These are phyloP conservation scores for Coronaproctus castanopsis DNA, from an alignment of 2,888 invertebrate genomes.

Conservation along the genomic window DNA sequence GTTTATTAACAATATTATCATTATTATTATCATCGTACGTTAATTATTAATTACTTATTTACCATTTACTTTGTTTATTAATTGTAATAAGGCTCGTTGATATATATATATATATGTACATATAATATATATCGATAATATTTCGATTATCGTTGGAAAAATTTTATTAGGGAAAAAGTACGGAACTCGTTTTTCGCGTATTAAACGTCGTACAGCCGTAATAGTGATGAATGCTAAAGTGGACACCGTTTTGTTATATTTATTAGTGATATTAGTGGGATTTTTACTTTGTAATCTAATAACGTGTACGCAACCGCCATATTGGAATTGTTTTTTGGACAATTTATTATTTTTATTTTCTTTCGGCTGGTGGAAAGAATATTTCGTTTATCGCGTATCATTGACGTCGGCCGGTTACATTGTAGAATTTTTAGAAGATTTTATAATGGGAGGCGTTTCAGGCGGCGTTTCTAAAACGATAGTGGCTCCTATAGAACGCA, in stretches of 20 bases:
- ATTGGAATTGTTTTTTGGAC: background rate
- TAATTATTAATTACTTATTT: too few species aligned
- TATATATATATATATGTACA: too few species aligned
- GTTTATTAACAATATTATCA: too few species aligned
- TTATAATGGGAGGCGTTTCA: slow-evolving; percentile 42
- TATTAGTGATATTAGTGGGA: background rate
- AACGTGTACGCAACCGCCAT: background rate
- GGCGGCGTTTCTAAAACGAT: slow-evolving; percentile 48
- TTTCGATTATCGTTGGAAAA: too few species aligned
- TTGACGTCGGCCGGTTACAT: background rate
- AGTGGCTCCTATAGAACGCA: slow-evolving; percentile 48
- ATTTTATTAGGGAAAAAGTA: too few species aligned
- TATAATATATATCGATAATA: too few species aligned
- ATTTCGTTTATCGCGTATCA: background rate
- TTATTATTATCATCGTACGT: too few species aligned
- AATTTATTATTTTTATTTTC: background rate
- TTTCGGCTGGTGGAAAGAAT: background rate
- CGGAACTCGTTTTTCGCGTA: too few species aligned
- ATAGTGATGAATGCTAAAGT: background rate
- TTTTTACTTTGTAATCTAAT: background rate
- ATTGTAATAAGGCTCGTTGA: too few species aligned
- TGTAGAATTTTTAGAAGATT: slow-evolving; percentile 34
- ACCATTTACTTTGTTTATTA: too few species aligned
- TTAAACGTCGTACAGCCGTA: too few species aligned
- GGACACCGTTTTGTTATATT: background rate